phyloP scores from a whole-genome alignment of 2,113 vertebrate genomes.

The Leiothrix lutea region DNA sequence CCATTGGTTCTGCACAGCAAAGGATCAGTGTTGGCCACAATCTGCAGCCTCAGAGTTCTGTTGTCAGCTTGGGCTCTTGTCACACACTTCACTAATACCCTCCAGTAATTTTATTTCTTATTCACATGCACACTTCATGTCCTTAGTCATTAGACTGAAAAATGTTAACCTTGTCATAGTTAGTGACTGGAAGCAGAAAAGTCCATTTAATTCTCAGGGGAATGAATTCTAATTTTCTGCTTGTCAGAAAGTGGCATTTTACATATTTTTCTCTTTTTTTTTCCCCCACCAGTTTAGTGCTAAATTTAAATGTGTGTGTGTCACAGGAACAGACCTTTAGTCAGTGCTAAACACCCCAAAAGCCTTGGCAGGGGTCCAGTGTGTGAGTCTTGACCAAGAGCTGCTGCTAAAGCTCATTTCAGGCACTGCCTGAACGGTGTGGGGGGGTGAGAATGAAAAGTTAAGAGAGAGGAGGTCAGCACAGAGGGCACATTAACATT shows the following conservation, averaged over 20 bases:
- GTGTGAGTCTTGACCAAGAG: constrained; percentile 15
- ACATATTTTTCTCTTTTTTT: constrained; percentile 64
- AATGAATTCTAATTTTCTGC: constrained; percentile 75
- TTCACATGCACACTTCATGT: constrained; percentile 61
- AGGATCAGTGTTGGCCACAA: neutral
- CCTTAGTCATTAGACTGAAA: constrained; percentile 69
- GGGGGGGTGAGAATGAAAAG: neutral
- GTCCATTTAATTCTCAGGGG: constrained; percentile 63
- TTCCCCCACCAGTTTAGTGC: constrained; percentile 26
- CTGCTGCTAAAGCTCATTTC: constrained; percentile 2
- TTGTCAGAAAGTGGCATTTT: constrained; percentile 73
- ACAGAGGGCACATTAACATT: constrained; percentile 17
- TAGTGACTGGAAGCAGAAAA: constrained; percentile 72
- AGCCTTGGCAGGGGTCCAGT: neutral
- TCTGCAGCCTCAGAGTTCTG: neutral
- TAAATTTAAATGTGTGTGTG: constrained; percentile 61
- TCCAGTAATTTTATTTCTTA: constrained; percentile 53
- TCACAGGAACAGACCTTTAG: constrained; percentile 49
- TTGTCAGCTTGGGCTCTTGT: constrained; percentile 28
- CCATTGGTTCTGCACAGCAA: neutral
- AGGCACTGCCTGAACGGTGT: neutral
- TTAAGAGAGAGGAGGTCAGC: neutral
- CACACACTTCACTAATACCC: constrained; percentile 33
- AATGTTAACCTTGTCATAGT: constrained; percentile 74
- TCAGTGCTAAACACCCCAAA: constrained; percentile 40